These are phyloP conservation scores for Shinisaurus crocodilurus DNA, from an alignment of 2,113 vertebrate species.

Conservation along the genomic window DNA sequence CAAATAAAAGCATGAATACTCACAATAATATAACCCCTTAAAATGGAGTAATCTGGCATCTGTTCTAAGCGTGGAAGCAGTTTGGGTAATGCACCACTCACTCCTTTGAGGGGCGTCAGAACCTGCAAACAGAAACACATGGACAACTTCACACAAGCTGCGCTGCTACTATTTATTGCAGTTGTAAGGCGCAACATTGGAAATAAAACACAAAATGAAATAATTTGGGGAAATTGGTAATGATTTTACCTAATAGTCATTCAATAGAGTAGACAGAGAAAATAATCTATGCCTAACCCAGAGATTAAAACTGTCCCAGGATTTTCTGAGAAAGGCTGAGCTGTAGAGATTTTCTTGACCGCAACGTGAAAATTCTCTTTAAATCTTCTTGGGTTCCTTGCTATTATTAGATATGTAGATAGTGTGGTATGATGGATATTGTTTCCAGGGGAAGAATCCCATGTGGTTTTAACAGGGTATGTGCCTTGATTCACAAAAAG, in stretches of 20 bases:
- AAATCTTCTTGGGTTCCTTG: neutral
- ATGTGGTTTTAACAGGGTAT: neutral
- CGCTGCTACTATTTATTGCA: neutral
- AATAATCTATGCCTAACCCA: neutral
- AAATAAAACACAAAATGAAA: neutral
- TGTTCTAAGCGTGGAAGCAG: slow-evolving; percentile 81
- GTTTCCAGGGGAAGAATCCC: neutral
- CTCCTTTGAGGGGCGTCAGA: slow-evolving; percentile 78
- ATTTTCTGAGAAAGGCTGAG: neutral
- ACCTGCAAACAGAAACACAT: slow-evolving; percentile 77
- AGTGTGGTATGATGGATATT: neutral
- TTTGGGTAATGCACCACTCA: slow-evolving; percentile 78
- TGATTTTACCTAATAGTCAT: neutral
- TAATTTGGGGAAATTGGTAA: neutral
- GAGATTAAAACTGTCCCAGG: neutral
- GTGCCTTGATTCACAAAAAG: neutral
- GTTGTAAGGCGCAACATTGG: neutral
- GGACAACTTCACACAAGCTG: neutral
- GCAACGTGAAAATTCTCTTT: neutral
- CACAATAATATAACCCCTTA: slow-evolving; percentile 86
- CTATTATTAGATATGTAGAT: neutral
- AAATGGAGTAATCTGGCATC: slow-evolving; percentile 87
- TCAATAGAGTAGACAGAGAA: neutral
- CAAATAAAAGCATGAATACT: slow-evolving; percentile 44
- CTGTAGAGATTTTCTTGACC: neutral